phyloP scores from a whole-genome alignment of 2,797 vertebrate species.

The Coracias cyanogaster region DNA sequence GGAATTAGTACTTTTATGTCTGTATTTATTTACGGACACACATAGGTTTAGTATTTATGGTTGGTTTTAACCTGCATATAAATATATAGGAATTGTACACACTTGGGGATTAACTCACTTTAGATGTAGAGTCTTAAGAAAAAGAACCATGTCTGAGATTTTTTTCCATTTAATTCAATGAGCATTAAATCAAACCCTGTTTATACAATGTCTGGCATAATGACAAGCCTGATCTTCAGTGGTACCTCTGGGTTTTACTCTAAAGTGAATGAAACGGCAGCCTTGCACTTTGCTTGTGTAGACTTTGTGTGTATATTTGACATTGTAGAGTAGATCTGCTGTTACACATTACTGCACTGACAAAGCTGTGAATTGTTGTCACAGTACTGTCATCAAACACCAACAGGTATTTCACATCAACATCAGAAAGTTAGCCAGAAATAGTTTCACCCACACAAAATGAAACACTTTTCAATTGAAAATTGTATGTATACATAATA shows the following conservation, averaged over 20 bases:
- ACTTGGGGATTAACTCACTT: not conserved
- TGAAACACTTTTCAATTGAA: not conserved
- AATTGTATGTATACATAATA: not conserved
- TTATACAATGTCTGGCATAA: constrained; percentile 2
- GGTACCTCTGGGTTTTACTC: not conserved
- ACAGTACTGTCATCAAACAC: not conserved
- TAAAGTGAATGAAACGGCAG: not conserved
- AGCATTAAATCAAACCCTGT: constrained; percentile 19
- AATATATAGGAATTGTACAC: not conserved
- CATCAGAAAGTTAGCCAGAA: not conserved
- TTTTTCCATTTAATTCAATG: not conserved
- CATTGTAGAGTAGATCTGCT: not conserved
- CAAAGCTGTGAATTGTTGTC: not conserved
- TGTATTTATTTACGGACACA: not conserved
- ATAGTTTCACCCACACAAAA: not conserved
- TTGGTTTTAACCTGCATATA: not conserved
- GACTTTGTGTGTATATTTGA: not conserved
- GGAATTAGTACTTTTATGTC: not conserved
- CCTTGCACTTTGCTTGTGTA: not conserved
- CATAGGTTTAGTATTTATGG: not conserved
- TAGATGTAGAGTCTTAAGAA: not conserved
- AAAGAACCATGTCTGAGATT: not conserved
- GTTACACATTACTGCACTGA: not conserved
- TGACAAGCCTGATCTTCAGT: constrained; percentile 16
- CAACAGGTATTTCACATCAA: not conserved